Conservation (phyloP, 1,140 invertebrate species). For the Cecropterus lyciades region DNA sequence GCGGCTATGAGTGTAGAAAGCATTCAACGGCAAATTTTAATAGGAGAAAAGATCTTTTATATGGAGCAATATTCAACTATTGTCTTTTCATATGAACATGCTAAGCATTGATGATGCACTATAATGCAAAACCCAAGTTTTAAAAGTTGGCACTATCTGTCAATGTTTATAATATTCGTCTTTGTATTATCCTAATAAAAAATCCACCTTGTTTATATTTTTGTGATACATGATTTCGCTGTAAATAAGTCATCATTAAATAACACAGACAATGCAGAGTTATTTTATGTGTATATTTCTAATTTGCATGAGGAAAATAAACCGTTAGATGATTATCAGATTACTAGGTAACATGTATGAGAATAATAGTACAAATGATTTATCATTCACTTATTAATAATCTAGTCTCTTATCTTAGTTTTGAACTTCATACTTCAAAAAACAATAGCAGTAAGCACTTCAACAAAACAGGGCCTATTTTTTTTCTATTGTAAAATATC, state of each 20-base stretch:
- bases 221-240: conserved; percentile 4
- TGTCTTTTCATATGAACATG: neutral
- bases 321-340: neutral
- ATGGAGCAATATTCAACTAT: neutral
- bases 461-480: too few relatives aligned
- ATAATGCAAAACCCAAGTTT: conserved; percentile 9
- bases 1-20: too few relatives aligned
- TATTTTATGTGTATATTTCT: conserved; percentile 7
- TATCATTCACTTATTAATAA: neutral
- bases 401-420: conserved; percentile 20
- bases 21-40: too few relatives aligned
- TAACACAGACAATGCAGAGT: neutral
- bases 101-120: conserved; percentile 12
- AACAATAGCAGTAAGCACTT: too few relatives aligned
- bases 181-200: neutral
- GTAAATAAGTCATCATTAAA: conserved; percentile 20
- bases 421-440: neutral
- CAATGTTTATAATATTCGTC: neutral
- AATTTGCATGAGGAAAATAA: neutral
- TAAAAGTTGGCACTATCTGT: neutral
- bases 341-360: neutral
- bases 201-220: neutral
- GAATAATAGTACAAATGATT: neutral
- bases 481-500: too few relatives aligned
- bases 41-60: neutral